Conservation (phyloP, 2,888 invertebrate genomes). For the Idaea dimidiata region DNA sequence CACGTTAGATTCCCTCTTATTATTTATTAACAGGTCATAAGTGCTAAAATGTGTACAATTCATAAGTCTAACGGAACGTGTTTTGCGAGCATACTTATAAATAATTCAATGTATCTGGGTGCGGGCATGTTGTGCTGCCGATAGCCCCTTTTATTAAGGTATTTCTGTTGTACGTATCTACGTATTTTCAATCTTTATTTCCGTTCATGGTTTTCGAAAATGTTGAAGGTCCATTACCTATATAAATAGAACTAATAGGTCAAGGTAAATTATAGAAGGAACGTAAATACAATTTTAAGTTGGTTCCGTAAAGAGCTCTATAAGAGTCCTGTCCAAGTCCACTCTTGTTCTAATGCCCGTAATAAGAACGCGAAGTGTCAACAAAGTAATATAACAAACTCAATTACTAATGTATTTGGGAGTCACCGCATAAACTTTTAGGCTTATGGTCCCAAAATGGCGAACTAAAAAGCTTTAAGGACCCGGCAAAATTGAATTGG, state of each 20-base stretch:
- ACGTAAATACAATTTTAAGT: background rate
- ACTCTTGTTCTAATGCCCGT: background rate
- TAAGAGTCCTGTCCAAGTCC: background rate
- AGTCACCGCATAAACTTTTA: slow-evolving; percentile 43
- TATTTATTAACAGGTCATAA: slow-evolving; percentile 78
- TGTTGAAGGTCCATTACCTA: background rate
- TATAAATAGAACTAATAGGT: background rate
- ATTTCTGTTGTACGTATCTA: background rate
- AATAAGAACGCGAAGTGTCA: slow-evolving; percentile 3
- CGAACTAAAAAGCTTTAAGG: slow-evolving; percentile 65
- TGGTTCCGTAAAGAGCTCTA: background rate
- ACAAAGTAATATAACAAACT: slow-evolving; percentile 6
- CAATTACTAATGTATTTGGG: slow-evolving; percentile 4
- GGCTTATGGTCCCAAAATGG: slow-evolving; percentile 52
- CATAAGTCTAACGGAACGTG: slow-evolving; percentile 66
- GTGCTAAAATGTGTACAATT: slow-evolving; percentile 77
- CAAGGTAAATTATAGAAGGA: background rate
- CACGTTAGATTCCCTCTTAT: slow-evolving; percentile 60
- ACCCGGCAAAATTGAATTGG: slow-evolving; percentile 67
- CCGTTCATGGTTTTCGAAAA: background rate
- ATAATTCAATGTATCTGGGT: slow-evolving; percentile 58
- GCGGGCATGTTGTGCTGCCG: slow-evolving; percentile 6
- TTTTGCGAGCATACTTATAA: slow-evolving; percentile 55
- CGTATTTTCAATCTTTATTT: background rate
- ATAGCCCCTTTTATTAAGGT: background rate